These are phyloP conservation scores for Drosophila rhopaloa DNA, from an alignment of 1,140 invertebrate genomes.

Conservation along the genomic window DNA sequence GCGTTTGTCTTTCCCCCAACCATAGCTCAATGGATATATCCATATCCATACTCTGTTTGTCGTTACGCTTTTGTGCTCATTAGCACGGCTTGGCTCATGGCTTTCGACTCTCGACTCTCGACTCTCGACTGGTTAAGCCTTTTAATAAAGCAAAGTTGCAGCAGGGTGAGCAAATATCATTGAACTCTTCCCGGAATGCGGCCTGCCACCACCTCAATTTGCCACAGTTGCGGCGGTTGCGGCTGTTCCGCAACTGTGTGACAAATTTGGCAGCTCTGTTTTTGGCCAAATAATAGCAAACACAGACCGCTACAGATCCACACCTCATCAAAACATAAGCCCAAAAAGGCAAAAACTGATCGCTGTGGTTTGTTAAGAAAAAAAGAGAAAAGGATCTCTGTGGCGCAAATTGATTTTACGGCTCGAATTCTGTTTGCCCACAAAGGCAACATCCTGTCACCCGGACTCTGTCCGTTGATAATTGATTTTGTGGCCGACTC, in stretches of 20 bases:
- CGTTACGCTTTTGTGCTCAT: slow-evolving; percentile 83
- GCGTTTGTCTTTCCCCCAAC: slow-evolving; percentile 42
- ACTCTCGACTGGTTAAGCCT: slow-evolving; percentile 80
- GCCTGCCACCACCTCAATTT: slow-evolving; percentile 41
- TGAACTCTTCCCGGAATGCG: slow-evolving; percentile 76
- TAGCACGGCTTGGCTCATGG: slow-evolving; percentile 53
- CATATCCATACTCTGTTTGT: slow-evolving; percentile 13
- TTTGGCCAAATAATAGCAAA: slow-evolving; percentile 64
- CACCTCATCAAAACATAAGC: slow-evolving; percentile 63
- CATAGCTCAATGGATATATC: background rate
- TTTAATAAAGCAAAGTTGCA: slow-evolving; percentile 82
- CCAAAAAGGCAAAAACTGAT: slow-evolving; percentile 49
- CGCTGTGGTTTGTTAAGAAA: slow-evolving; percentile 58
- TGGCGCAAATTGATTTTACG: slow-evolving; percentile 80
- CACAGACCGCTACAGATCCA: slow-evolving; percentile 55
- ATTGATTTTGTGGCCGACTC: slow-evolving; percentile 81
- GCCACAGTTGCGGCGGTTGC: slow-evolving; percentile 59
- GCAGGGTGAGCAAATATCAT: slow-evolving; percentile 61
- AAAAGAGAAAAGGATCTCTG: slow-evolving; percentile 41
- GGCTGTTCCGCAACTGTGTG: slow-evolving; percentile 50
- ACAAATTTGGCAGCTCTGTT: slow-evolving; percentile 64
- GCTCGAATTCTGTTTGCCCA: slow-evolving; percentile 67
- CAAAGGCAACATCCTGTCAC: slow-evolving; percentile 63
- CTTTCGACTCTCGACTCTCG: slow-evolving; percentile 49
- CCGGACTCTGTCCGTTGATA: slow-evolving; percentile 66